Evolutionary conservation across 2,888 invertebrate species (phyloP).

Genomic region (Eupithecia subfuscata): DNA sequence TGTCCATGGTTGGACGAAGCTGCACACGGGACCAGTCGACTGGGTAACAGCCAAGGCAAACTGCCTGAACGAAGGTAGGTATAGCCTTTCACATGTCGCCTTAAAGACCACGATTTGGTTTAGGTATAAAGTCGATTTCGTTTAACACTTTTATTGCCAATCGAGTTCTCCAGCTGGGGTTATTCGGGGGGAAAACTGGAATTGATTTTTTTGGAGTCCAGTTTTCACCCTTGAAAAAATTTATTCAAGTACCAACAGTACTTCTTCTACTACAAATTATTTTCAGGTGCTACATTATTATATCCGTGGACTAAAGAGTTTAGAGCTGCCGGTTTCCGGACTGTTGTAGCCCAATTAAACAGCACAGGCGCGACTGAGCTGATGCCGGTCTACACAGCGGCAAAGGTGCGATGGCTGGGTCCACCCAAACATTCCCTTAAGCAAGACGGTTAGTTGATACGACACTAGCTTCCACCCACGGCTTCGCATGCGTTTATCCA

Average conservation of each 20-base stretch:
- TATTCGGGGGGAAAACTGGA: too few species aligned
- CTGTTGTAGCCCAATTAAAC: background rate
- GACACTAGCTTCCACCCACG: too few species aligned
- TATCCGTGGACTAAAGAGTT: background rate
- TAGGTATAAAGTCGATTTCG: too few species aligned
- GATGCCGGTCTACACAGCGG: background rate
- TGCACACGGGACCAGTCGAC: background rate
- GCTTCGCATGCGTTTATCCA: too few species aligned
- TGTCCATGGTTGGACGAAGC: background rate
- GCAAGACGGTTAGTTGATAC: background rate
- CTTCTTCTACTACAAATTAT: background rate
- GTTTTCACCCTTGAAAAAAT: too few species aligned
- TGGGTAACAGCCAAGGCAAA: background rate
- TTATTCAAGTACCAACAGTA: too few species aligned
- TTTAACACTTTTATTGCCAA: too few species aligned
- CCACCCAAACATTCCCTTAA: background rate
- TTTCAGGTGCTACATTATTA: slow-evolving; percentile 1
- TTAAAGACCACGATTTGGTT: too few species aligned
- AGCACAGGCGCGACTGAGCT: background rate
- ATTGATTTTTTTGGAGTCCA: too few species aligned
- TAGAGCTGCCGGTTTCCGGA: background rate
- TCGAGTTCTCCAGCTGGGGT: too few species aligned
- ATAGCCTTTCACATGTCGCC: too few species aligned
- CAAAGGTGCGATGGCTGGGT: background rate
- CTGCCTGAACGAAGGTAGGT: background rate